A percentile compares a stretch with the other conserved stretches of the same genome.
These are phyloP conservation scores for Eristalinus aeneus DNA, from an alignment of 2,888 invertebrate species.

Conservation along the genomic window DNA sequence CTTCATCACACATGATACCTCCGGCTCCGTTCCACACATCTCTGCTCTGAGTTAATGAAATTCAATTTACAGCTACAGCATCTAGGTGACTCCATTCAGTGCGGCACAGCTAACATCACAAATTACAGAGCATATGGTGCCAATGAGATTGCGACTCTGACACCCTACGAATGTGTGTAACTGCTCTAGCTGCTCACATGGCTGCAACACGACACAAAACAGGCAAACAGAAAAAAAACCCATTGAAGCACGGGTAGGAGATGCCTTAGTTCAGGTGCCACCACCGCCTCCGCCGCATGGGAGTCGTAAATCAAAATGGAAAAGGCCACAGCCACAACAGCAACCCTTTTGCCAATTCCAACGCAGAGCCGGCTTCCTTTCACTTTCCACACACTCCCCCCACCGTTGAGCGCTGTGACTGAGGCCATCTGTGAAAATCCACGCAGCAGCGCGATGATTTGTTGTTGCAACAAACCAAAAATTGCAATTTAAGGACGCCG, in stretches of 20 bases:
- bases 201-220: slow-evolving; percentile 15
- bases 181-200: slow-evolving; percentile 22
- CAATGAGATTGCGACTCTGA: slow-evolving; percentile 78
- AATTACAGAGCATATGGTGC: slow-evolving; percentile 81
- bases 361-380: slow-evolving; percentile 27
- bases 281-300: slow-evolving; percentile 48
- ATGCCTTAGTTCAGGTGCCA: slow-evolving; percentile 54
- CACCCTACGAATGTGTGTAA: slow-evolving; percentile 26
- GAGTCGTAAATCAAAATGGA: slow-evolving; percentile 69
- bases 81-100: slow-evolving; percentile 56
- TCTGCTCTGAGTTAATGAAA: slow-evolving; percentile 59
- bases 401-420: slow-evolving; percentile 28
- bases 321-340: slow-evolving; percentile 21
- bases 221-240: slow-evolving; percentile 23
- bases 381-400: slow-evolving; percentile 7
- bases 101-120: slow-evolving; percentile 77
- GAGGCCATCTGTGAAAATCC: slow-evolving; percentile 65
- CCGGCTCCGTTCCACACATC: not conserved
- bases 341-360: slow-evolving; percentile 53
- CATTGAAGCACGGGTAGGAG: not conserved
- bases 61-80: slow-evolving; percentile 64
- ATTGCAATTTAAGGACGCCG: slow-evolving; percentile 66
- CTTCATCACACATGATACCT: slow-evolving; percentile 50
- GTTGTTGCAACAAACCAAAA: slow-evolving; percentile 59
- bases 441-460: slow-evolving; percentile 53